Conservation (phyloP, 1,140 invertebrate genomes). For the Wasmannia auropunctata region DNA sequence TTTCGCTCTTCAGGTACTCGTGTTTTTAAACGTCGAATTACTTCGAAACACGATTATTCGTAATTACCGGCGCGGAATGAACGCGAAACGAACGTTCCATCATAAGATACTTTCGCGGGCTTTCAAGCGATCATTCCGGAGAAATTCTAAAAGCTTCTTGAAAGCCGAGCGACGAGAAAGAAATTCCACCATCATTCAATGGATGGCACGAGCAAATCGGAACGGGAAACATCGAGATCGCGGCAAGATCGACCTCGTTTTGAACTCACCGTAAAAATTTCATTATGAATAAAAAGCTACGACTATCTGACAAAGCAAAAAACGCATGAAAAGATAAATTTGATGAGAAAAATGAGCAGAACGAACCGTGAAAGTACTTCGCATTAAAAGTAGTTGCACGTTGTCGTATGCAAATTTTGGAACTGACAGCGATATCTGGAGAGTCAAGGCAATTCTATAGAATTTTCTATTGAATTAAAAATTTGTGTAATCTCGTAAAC, state of each 20-base stretch:
- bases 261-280: slow-evolving; percentile 25
- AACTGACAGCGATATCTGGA: not conserved
- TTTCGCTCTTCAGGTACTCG: not conserved
- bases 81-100: slow-evolving; percentile 49
- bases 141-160: slow-evolving; percentile 60
- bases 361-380: not conserved
- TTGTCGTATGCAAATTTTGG: not conserved
- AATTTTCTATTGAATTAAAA: slow-evolving; percentile 7
- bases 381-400: not conserved
- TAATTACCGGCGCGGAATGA: slow-evolving; percentile 53
- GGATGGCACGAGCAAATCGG: slow-evolving; percentile 47
- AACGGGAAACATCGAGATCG: slow-evolving; percentile 55
- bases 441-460: not conserved
- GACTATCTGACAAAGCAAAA: not conserved
- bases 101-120: slow-evolving; percentile 52
- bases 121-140: slow-evolving; percentile 53
- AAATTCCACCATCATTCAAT: slow-evolving; percentile 53
- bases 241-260: slow-evolving; percentile 45
- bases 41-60: slow-evolving; percentile 40
- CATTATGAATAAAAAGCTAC: slow-evolving; percentile 38
- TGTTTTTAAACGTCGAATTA: slow-evolving; percentile 47
- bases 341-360: slow-evolving; percentile 9
- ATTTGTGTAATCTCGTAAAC: not conserved
- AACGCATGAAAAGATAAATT: slow-evolving; percentile 20
- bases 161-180: slow-evolving; percentile 55